Evolutionary conservation across 1,140 invertebrate species (phyloP).

Genomic region (Musca domestica): DNA sequence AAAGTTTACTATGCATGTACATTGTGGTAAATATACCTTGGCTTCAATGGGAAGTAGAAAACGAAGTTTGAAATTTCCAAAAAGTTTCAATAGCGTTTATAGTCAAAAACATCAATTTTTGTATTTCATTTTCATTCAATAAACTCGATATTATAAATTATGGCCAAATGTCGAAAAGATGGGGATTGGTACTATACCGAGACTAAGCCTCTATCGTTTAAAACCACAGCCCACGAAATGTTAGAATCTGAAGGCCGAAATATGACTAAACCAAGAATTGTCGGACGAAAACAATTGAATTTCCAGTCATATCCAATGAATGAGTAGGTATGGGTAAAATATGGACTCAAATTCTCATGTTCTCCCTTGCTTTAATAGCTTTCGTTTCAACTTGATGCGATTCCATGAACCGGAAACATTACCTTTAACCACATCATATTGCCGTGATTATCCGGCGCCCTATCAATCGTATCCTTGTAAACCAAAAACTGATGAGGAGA

Average conservation of each 20-base stretch:
- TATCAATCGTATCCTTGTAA: neutral
- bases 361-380: neutral
- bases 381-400: conserved; percentile 7
- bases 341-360: neutral
- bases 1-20: no score
- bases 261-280: conserved; percentile 1
- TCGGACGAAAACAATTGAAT: conserved; percentile 11
- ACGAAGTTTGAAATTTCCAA: no score
- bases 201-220: neutral
- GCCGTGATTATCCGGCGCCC: conserved; percentile 13
- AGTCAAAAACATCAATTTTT: no score
- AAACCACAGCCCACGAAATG: conserved; percentile 20
- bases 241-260: conserved; percentile 3
- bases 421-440: conserved; percentile 12
- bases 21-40: no score
- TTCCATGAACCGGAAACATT: neutral
- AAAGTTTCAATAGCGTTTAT: no score
- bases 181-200: neutral
- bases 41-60: no score
- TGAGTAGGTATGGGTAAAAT: conserved; percentile 9
- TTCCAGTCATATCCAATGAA: conserved; percentile 26
- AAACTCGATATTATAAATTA: neutral
- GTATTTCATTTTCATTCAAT: no score
- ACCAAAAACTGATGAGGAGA: neutral
- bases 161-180: neutral